Evolutionary conservation across 2,888 invertebrate genomes (phyloP), one percentile per base, ranked within the genome.

Genomic region (Dione vanillae): DNA sequence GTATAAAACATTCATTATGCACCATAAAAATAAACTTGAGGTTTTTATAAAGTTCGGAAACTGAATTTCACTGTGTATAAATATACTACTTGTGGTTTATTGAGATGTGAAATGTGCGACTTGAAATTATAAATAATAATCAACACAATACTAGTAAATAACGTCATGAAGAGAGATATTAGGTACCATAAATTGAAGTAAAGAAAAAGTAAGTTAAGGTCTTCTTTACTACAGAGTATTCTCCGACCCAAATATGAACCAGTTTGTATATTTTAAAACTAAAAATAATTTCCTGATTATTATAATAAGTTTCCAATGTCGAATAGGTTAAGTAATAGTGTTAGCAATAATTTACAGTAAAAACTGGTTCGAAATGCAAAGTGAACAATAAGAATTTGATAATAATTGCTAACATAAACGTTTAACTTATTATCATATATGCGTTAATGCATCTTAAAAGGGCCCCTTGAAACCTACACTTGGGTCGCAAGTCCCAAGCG

Each of bases 271-370:
- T 27, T 61, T 45, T 8, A 27, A 45, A 61, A 61, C 27, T 45
- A 35, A 27, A 27, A 45, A 45, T 45, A 61, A 45, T 61, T 61
- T 16, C 7, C 27, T 61, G 61, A 27, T 45, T 43, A 61, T 35
- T 27, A 16, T n/a, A 16, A 35, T 45, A 61, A n/a, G 27, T 43
- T 10, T 16, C 45, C 45, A 61, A 61, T 61, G 61, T 45, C 61
- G 61, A 43, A 45, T 61, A 61, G 61, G 45, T 61, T 61, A 61
- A 61, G 35, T 35, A 45, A 61, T 35, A 61, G 61, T 16, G 61
- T 75, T 76, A 10, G 27, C 16, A 43, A 59, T 20, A 45, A 16
- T 43, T 27, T 27, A 45, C 35, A 35, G 16, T 74, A 77, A 75
- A 45, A 35, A 45, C 45, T 45, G 61, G 45, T 61, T 61, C 7